phyloP scores from a whole-genome alignment of 2,113 vertebrate species.

The Pteronura brasiliensis region DNA sequence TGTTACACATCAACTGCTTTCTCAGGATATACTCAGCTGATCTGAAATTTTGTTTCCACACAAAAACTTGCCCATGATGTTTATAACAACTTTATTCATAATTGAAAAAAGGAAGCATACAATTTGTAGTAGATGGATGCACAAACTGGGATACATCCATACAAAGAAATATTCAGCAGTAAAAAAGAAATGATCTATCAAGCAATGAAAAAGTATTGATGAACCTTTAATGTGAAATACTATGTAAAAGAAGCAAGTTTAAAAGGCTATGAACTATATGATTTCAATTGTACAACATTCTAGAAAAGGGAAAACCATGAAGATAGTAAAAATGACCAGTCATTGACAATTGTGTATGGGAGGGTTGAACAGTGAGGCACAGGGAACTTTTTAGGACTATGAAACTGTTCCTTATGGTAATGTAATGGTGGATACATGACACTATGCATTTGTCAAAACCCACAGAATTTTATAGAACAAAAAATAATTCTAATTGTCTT shows the following conservation, averaged over 20 bases:
- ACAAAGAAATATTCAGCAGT: background rate
- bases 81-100: background rate
- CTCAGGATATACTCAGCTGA: background rate
- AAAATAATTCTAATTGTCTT: background rate
- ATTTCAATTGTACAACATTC: background rate
- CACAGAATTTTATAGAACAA: background rate
- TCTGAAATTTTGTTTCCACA: background rate
- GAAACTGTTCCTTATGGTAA: background rate
- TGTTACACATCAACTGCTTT: background rate
- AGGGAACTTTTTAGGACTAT: background rate
- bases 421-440: background rate
- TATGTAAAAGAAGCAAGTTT: background rate
- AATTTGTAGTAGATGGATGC: background rate
- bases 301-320: background rate
- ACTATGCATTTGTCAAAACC: background rate
- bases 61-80: background rate
- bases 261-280: background rate
- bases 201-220: background rate
- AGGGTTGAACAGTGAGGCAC: background rate
- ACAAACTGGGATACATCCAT: background rate
- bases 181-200: background rate
- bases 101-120: background rate
- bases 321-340: background rate
- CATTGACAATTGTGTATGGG: background rate
- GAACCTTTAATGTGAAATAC: background rate